phyloP scores from a whole-genome alignment of 2,113 vertebrate genomes.

The Nothocercus julius region DNA sequence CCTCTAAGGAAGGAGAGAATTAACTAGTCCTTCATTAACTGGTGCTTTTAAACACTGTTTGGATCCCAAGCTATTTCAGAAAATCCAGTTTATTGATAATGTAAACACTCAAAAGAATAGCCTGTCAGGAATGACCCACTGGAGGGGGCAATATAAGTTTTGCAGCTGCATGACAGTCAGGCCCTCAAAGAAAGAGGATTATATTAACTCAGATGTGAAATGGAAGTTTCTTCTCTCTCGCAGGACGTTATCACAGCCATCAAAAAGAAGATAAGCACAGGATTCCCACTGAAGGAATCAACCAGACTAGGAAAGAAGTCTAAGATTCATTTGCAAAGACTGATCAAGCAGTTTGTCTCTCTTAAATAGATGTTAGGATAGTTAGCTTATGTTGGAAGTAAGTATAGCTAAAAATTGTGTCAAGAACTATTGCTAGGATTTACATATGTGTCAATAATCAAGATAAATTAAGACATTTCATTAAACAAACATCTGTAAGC shows the following conservation, averaged over 20 bases:
- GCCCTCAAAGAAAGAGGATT: neutral
- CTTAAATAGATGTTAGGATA: neutral
- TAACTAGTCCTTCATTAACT: neutral
- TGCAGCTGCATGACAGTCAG: neutral
- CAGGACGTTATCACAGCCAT: neutral
- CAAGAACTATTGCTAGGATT: neutral
- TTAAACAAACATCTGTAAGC: slow-evolving; percentile 3
- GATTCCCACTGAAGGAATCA: neutral
- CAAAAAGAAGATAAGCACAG: neutral
- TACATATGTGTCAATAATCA: neutral
- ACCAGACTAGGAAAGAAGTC: neutral
- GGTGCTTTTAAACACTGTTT: neutral
- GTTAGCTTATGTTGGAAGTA: neutral
- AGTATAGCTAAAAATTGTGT: neutral
- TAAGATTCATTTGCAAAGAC: neutral
- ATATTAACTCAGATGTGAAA: neutral
- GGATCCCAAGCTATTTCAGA: neutral
- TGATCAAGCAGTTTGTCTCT: neutral
- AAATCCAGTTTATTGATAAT: neutral
- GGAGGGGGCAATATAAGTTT: neutral
- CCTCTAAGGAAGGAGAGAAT: neutral
- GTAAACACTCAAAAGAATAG: neutral
- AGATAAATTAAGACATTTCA: neutral
- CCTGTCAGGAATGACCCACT: neutral
- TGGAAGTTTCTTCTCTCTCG: neutral